Base-by-base conservation (phyloP, 2,888 invertebrate genomes). In the Microdon myrmicae region DNA sequence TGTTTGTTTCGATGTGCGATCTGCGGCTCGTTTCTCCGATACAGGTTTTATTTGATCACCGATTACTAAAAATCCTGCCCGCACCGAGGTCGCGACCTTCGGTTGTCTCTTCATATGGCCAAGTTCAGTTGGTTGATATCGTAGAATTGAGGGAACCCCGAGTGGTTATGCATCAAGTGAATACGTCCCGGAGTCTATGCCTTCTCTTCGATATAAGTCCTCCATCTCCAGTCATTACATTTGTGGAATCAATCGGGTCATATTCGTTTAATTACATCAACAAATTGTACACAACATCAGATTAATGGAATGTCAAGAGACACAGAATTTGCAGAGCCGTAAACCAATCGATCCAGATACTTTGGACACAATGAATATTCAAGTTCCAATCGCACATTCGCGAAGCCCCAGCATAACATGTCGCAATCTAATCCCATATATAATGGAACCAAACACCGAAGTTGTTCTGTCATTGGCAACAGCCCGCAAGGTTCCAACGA, bases 351-450 rank as follows among this genome's bases (percentile, higher is more conserved):
- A 96, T 79, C 83, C 89, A 0, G 90, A 93, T 76, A 90, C 96
- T 55, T 75, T 96, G 23, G 85, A 86, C 59, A 87, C 90, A 25
- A 94, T 96, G 90, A 96, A 96, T 82, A 91, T 95, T 88, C 93
- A 96, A 78, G 96, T 96, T 26, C 93, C 95, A 2, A 94, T 97
- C 70, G 96, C 96, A 9, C 96, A 96, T 78, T 94, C 96, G 8
- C 92, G 94, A 1, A 97, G 97, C 81, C 92, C 94, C 2, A 87
- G 88, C 72, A 87, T 87, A 6, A 85, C 71, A 2, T 71, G 72
- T 12, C 74, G 78, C 2, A 79, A 78, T 70, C 79, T 78, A 68
- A 76, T 75, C 12, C 75, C 74, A 1, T 76, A 76, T 38, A 67
- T 74, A n/a, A 68, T 70, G 43, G 77, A 76, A 17, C 64, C 69